Evolutionary conservation across 2,797 vertebrate genomes (phyloP), one percentile per base, ranked within the genome.

Genomic region (Crenuchus spilurus): DNA sequence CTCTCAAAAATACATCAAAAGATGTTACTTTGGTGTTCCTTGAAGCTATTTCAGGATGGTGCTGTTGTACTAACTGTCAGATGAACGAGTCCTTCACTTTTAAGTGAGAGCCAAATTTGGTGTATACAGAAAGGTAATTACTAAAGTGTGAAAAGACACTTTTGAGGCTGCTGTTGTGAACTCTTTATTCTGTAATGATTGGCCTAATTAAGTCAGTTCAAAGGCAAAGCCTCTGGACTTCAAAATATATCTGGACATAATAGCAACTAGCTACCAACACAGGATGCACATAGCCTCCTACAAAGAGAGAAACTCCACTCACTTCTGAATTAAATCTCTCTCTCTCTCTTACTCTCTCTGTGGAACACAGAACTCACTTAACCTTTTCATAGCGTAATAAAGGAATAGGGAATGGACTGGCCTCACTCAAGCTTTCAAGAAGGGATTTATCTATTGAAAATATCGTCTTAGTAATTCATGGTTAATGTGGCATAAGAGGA

Each of bases 161-260:
- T 35, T 13, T 60, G 8, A 60, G 20, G 7, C 35, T 39, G 18
- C 10, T 26, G 20, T 39, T 61, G 20, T 41, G 58, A 39, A 67
- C 76, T 84, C 75, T 66, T 72, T 72, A 26, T 61, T 22, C 35
- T 63, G 54, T 74, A 54, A 86, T 76, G 75, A 84, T 82, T 76
- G 77, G 57, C 75, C 16, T 66, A 72, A 80, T 84, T 84, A 86
- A 80, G 46, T 37, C 57, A 72, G 72, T 84, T 83, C 73, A 78
- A 80, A 83, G 42, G 37, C 48, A 39, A 8, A 31, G 41, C 46
- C 14, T 68, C 31, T 55, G 70, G 16, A 44, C 49, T 77, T 68
- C 55, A 62, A 33, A 46, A 48, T 69, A 37, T 52, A 39, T 62
- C 67, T 83, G 70, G 58, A 16, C 73, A 74, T 39, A 58, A 58